phyloP scores from a whole-genome alignment of 2,888 invertebrate genomes.

The Andrena hattorfiana region DNA sequence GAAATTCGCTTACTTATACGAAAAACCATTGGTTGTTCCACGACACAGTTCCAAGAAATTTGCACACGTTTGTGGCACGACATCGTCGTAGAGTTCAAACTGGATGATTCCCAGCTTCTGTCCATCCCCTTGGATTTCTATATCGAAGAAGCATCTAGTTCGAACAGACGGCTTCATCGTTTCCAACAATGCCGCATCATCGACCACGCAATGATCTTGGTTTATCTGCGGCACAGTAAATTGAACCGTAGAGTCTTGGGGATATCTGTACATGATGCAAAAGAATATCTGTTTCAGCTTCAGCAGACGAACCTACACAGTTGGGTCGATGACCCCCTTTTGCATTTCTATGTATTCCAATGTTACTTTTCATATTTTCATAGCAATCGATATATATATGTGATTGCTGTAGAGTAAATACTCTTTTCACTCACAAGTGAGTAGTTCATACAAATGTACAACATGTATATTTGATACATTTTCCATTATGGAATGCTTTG shows the following conservation, averaged over 20 bases:
- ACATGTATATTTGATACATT: too few species aligned
- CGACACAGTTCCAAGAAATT: slow-evolving; percentile 82
- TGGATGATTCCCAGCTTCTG: slow-evolving; percentile 80
- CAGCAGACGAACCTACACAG: too few species aligned
- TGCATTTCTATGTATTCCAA: not conserved
- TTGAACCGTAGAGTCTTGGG: not conserved
- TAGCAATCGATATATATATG: too few species aligned
- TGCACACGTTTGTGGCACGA: slow-evolving; percentile 81
- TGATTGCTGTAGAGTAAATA: too few species aligned
- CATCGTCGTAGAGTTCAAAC: slow-evolving; percentile 82
- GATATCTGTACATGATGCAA: not conserved
- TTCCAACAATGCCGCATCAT: slow-evolving; percentile 46
- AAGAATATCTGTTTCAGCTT: not conserved
- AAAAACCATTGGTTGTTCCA: slow-evolving; percentile 78
- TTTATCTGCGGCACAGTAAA: slow-evolving; percentile 10
- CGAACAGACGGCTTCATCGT: slow-evolving; percentile 54
- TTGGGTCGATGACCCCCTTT: not conserved
- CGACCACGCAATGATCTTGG: slow-evolving; percentile 56
- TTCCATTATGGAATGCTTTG: too few species aligned
- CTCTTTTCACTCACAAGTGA: too few species aligned
- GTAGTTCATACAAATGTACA: too few species aligned
- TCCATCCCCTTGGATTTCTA: slow-evolving; percentile 74
- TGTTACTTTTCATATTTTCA: too few species aligned
- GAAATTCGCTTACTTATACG: slow-evolving; percentile 86
- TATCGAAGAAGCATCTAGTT: slow-evolving; percentile 81